A percentile compares a stretch with the other conserved stretches of the same genome.
Conservation (phyloP, 2,113 vertebrate species). For the Percopsis transmontana region DNA sequence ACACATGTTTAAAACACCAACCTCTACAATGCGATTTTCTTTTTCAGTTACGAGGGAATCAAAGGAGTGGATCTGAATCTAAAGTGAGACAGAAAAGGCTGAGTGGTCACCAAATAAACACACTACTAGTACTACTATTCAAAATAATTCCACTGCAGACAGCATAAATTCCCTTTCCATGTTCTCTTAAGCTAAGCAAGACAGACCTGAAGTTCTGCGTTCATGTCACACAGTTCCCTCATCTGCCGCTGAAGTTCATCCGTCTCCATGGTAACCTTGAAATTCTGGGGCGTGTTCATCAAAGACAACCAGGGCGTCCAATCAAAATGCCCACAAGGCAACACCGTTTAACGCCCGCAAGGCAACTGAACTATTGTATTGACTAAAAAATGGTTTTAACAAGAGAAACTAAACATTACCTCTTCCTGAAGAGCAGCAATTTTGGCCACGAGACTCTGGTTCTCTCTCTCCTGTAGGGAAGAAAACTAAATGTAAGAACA, state of each 20-base stretch:
- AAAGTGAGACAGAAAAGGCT: not conserved
- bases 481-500: not conserved
- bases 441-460: conserved; percentile 81
- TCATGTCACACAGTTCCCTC: conserved; percentile 77
- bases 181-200: not conserved
- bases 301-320: not conserved
- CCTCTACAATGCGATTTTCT: conserved; percentile 81
- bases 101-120: not conserved
- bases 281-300: conserved; percentile 75
- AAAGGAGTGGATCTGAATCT: conserved; percentile 82
- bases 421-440: conserved; percentile 87
- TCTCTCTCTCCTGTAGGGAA: conserved; percentile 83
- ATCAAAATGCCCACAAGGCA: not conserved
- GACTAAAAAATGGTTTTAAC: not conserved
- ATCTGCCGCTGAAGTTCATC: conserved; percentile 85
- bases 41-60: conserved; percentile 78
- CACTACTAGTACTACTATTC: not conserved
- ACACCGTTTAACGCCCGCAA: not conserved
- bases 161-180: no score
- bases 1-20: conserved; percentile 45
- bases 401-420: conserved; percentile 56
- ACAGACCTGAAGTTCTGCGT: conserved; percentile 82
- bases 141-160: not conserved
- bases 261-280: conserved; percentile 79
- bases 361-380: no score